These are phyloP conservation scores for Sigmodon hispidus DNA, from an alignment of 2,113 vertebrate genomes.

Conservation along the genomic window DNA sequence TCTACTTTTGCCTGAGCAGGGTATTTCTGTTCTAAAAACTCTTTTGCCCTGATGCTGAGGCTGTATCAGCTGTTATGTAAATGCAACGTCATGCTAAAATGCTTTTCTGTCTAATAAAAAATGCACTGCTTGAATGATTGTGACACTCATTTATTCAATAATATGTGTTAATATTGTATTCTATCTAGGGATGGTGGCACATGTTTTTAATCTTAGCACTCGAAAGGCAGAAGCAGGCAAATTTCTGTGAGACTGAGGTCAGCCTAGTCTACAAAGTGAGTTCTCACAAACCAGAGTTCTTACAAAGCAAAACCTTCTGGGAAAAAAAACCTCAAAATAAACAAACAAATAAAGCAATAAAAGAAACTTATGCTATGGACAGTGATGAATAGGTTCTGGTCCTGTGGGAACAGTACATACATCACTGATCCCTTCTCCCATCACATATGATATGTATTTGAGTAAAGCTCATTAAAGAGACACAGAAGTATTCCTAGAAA, in stretches of 20 bases:
- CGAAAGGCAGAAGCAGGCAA: too few relatives aligned
- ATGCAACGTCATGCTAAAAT: background rate
- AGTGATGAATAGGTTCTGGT: background rate
- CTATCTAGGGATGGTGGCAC: too few relatives aligned
- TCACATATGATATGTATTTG: background rate
- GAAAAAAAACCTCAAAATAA: too few relatives aligned
- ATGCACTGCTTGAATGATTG: background rate
- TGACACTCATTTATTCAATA: background rate
- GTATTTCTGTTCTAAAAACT: background rate
- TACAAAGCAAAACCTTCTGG: too few relatives aligned
- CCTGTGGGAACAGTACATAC: background rate
- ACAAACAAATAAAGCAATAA: too few relatives aligned
- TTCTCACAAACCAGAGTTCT: too few relatives aligned
- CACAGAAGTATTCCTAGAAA: background rate
- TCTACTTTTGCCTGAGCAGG: background rate
- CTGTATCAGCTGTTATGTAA: background rate
- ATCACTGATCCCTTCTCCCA: background rate
- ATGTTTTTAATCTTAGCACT: too few relatives aligned
- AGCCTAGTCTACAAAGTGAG: too few relatives aligned
- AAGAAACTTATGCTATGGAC: too few relatives aligned
- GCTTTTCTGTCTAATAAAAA: background rate
- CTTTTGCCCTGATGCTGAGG: background rate
- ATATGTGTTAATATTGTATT: conserved; percentile 1
- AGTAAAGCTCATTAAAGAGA: background rate
- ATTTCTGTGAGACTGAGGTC: too few relatives aligned